Evolutionary conservation across 2,797 vertebrate species (phyloP).

Genomic region (Cyclopterus lumpus): DNA sequence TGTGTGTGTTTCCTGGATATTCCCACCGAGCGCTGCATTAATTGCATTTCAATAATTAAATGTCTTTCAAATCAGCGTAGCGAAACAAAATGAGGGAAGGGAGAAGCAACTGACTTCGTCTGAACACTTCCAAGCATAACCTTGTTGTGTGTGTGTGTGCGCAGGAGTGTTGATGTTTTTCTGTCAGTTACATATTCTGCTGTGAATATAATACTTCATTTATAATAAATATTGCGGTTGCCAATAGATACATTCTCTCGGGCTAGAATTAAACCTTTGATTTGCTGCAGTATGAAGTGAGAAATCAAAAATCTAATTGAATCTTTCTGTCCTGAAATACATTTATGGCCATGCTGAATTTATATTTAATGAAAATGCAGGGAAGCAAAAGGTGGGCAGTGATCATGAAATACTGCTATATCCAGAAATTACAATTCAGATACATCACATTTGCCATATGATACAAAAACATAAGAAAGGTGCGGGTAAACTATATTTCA

Average conservation of each 20-base stretch:
- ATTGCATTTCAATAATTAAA: slow-evolving; percentile 82
- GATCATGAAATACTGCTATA: slow-evolving; percentile 11
- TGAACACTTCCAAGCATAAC: slow-evolving; percentile 12
- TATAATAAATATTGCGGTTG: slow-evolving; percentile 4
- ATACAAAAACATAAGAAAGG: slow-evolving; percentile 3
- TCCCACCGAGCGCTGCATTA: slow-evolving; percentile 66
- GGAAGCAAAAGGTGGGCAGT: not conserved
- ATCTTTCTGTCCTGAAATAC: slow-evolving; percentile 24
- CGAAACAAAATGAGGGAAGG: slow-evolving; percentile 48
- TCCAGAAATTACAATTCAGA: not conserved
- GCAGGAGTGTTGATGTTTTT: slow-evolving; percentile 11
- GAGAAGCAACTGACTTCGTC: slow-evolving; percentile 28
- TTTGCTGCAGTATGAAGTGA: slow-evolving; percentile 21
- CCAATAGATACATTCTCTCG: not conserved
- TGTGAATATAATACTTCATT: slow-evolving; percentile 5
- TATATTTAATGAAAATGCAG: slow-evolving; percentile 12
- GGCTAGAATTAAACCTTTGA: slow-evolving; percentile 13
- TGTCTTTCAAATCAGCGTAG: slow-evolving; percentile 69
- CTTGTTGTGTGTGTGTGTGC: slow-evolving; percentile 8
- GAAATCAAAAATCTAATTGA: slow-evolving; percentile 12
- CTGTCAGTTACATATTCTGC: slow-evolving; percentile 27
- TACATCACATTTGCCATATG: not conserved
- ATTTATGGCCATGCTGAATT: not conserved
- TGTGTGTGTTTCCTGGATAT: slow-evolving; percentile 41
- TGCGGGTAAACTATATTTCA: not conserved